These are phyloP conservation scores for Hypolimnas misippus DNA, from an alignment of 2,888 invertebrate species.

Conservation along the genomic window DNA sequence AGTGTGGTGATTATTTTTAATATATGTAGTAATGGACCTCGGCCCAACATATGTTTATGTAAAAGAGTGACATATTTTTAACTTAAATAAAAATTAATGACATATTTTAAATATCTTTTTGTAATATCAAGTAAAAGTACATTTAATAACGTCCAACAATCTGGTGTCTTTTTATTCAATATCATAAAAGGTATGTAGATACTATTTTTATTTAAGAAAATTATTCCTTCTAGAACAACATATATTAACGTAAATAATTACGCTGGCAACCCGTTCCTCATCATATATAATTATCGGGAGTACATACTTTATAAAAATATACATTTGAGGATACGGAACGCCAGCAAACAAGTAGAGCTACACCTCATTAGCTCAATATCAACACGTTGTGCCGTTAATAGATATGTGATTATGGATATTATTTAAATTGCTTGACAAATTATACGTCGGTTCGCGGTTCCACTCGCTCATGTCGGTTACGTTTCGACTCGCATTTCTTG, in stretches of 20 bases:
- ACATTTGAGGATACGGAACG: constrained; percentile 26
- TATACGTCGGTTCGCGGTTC: constrained; percentile 75
- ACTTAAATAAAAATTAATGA: no score
- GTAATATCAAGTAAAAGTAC: no score
- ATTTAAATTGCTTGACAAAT: constrained; percentile 83
- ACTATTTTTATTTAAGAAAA: background rate
- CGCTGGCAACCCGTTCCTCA: constrained; percentile 6
- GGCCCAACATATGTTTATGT: no score
- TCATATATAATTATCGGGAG: constrained; percentile 8
- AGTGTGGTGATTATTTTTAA: no score
- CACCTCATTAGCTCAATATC: constrained; percentile 79
- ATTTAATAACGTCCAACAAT: no score
- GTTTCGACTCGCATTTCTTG: constrained; percentile 76
- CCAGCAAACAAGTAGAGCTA: constrained; percentile 46
- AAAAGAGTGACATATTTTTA: no score
- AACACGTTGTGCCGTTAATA: constrained; percentile 79
- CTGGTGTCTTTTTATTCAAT: no score
- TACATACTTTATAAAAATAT: constrained; percentile 21
- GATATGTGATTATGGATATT: constrained; percentile 82
- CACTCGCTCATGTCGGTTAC: constrained; percentile 75
- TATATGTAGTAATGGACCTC: no score
- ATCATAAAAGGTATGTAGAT: background rate
- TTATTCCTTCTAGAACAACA: constrained; percentile 7
- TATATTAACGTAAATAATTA: constrained; percentile 13
- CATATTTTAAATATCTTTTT: no score